Percentiles rank a stretch among this genome's conserved stretches.
Conservation (phyloP, 2,113 vertebrate genomes). For the Melozone crissalis region DNA sequence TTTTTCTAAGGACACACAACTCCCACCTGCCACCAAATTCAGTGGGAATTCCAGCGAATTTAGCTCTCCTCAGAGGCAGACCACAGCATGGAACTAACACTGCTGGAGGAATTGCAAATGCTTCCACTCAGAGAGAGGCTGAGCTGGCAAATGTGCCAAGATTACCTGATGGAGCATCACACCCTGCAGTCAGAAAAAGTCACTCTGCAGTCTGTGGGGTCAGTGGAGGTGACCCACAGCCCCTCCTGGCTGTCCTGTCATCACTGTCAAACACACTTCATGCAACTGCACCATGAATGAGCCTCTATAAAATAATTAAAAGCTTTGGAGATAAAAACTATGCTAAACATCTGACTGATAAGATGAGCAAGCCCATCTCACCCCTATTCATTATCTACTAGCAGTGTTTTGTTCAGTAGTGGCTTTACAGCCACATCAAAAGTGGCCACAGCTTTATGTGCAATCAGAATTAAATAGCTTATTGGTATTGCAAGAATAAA, state of each 20-base stretch:
- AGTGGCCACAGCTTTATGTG: background rate
- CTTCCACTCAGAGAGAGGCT: background rate
- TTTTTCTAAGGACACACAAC: background rate
- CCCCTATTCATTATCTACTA: background rate
- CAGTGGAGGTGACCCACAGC: background rate
- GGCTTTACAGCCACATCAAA: slow-evolving; percentile 2
- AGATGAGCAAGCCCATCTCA: background rate
- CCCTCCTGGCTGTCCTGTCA: background rate
- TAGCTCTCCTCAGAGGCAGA: background rate
- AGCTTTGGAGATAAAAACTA: background rate
- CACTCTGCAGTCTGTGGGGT: background rate
- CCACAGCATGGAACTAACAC: background rate
- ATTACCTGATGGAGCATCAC: background rate
- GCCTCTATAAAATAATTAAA: background rate
- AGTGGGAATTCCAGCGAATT: background rate
- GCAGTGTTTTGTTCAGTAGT: slow-evolving; percentile 9
- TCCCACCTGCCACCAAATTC: background rate
- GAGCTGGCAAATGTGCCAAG: background rate
- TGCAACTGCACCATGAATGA: background rate
- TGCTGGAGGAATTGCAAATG: background rate
- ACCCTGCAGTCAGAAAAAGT: background rate
- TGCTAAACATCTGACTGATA: background rate
- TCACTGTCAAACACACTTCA: background rate
- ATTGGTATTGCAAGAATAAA: slow-evolving; percentile 11
- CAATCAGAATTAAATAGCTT: slow-evolving; percentile 35